Conservation (phyloP, 2,113 vertebrate species). For the Prinia subflava region DNA sequence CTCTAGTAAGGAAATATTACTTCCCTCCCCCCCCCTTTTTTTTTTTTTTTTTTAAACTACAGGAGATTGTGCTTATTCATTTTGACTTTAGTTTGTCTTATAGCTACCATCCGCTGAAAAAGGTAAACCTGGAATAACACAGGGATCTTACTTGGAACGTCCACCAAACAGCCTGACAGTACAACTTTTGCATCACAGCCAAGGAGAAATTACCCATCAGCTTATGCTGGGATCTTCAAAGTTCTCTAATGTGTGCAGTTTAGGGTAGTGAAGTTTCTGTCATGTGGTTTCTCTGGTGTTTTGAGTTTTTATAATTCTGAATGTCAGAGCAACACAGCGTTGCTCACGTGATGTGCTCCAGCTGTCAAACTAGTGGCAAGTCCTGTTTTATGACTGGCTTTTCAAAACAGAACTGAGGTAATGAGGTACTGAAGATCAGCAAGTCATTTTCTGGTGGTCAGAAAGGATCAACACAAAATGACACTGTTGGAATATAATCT, state of each 20-base stretch:
- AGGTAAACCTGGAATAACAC: neutral
- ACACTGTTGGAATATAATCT: neutral
- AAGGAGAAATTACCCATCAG: neutral
- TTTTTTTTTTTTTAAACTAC: neutral
- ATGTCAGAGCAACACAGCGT: neutral
- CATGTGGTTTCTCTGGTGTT: neutral
- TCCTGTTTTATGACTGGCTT: constrained; percentile 1
- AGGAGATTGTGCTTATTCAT: neutral
- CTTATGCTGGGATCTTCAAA: neutral
- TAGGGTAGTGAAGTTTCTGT: neutral
- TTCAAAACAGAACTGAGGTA: neutral
- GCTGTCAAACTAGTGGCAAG: neutral
- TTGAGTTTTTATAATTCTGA: neutral
- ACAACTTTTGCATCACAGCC: neutral
- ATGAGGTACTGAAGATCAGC: neutral
- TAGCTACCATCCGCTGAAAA: neutral
- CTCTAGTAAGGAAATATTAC: neutral
- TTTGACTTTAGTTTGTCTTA: neutral
- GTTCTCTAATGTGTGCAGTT: neutral
- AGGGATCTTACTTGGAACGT: neutral
- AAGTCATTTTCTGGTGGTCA: neutral
- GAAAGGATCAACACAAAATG: neutral
- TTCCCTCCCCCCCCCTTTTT: neutral
- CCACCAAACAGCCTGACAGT: neutral
- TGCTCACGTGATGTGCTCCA: neutral